Base-by-base conservation (phyloP, 2,113 vertebrate species). In the Cochlearius cochlearius region DNA sequence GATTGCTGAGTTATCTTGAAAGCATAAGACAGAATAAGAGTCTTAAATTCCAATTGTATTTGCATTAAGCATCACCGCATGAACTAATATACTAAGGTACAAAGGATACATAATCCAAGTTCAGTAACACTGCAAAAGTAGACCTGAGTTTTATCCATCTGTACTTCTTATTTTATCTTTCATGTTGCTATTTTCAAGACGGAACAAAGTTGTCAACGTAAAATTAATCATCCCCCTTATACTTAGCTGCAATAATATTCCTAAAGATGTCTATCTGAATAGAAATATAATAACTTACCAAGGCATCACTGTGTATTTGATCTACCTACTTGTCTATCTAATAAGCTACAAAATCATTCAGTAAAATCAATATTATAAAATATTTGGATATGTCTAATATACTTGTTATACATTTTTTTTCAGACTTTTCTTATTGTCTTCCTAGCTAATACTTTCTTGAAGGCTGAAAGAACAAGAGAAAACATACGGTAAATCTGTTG, bases 401-500 rank as follows among this genome's bases (percentile, higher is more conserved):
- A n/a, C 19, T 91, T 19, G 15, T 62, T 66, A 19, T 5, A 30
- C 0, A 10, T 47, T 63, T 76, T n/a, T n/a, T n/a, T 76, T 32
- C 21, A 66, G 77, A 81, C 12, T 64, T 9, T 38, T 94, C 43
- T 53, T 83, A 60, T 47, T 93, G 32, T 73, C 22, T 93, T 95
- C 50, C 55, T 83, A 25, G 19, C 12, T 91, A 88, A 43, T 66
- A 85, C 78, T 95, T 93, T 77, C 64, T 74, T 55, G 43, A 94
- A 96, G 76, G 49, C 60, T 91, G 81, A 86, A 95, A 86, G 62
- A 23, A 96, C 64, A 90, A 95, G 89, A 85, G 55, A 92, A 95
- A 97, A 88, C 26, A 86, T 60, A 78, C 21, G 87, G 82, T 96
- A 97, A 97, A 96, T 97, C 92, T 94, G 90, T 96, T 97, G 94